Base-by-base conservation (phyloP, 2,797 vertebrate genomes). In the Eulemur rubriventer region DNA sequence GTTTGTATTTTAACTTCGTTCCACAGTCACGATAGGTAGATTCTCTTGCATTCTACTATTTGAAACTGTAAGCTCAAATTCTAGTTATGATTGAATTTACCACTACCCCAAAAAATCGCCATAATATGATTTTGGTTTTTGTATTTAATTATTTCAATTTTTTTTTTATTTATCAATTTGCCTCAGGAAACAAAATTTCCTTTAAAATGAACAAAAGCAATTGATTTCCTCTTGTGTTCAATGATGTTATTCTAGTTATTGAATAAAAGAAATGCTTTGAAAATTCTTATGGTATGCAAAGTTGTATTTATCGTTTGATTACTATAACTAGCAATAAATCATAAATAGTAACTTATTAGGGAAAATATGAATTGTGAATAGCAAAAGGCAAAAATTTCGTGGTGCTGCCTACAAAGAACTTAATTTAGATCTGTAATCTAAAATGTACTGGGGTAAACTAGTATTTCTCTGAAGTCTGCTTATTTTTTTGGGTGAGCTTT, bases 381-480 rank as follows among this genome's bases (percentile, higher is more conserved):
- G 94, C 7, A 85, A 94, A 96, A 97, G 76, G 52, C 67, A 94
- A 97, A 76, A 80, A 43, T 85, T 96, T 98, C 75, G 97, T 98
- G 89, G 86, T 88, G 20, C 94, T 59, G 73, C 80, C 70, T 79
- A 94, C 96, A 96, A 94, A 93, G 81, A 94, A 97, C 61, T 97
- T 97, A 94, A 96, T 95, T 98, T 98, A 97, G 97, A 95, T 97
- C 88, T 96, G 96, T 98, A 98, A 98, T 98, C 96, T 97, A 94
- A 98, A 98, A 99, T 98, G 94, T 73, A 3, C 75, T 59, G 84
- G 95, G 86, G 96, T 97, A 98, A 95, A 48, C 89, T 98, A 96
- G 89, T 96, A 24, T 93, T 95, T 97, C 86, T 97, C 89, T 98
- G 79, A 98, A 82, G 92, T 98, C 96, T 97, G 59, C 38, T 97